These are phyloP conservation scores for Thysanoteuthis rhombus DNA, from an alignment of 2,888 invertebrate species.

Conservation along the genomic window DNA sequence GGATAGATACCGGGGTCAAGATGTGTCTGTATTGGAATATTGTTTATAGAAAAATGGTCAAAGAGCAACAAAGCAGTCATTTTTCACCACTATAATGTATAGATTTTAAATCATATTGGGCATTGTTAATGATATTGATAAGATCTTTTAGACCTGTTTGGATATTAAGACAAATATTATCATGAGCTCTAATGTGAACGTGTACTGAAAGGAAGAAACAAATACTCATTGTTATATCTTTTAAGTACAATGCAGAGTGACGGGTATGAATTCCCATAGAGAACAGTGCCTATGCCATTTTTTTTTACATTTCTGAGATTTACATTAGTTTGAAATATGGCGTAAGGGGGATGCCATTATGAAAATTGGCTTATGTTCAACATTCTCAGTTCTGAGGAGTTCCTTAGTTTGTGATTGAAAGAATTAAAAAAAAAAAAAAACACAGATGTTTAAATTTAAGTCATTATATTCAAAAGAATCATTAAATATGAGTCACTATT, in stretches of 20 bases:
- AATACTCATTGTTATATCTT: neutral
- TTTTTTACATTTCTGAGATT: neutral
- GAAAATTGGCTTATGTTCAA: neutral
- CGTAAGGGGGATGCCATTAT: neutral
- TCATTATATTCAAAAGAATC: neutral
- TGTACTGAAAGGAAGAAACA: neutral
- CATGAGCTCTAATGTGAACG: neutral
- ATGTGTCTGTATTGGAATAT: too few relatives aligned
- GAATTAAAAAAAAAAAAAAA: neutral
- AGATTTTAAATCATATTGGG: neutral
- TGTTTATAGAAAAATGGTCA: too few relatives aligned
- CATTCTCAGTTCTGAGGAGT: neutral
- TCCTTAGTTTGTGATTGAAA: neutral
- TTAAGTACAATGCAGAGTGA: neutral
- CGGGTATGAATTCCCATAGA: neutral
- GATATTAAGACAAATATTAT: neutral
- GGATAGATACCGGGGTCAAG: too few relatives aligned
- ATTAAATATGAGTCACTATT: neutral
- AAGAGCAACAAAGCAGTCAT: too few relatives aligned
- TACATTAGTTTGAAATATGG: neutral
- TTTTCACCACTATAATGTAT: too few relatives aligned
- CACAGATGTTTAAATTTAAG: neutral
- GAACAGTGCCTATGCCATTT: neutral
- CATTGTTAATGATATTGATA: neutral
- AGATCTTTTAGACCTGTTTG: neutral